Percentiles rank a stretch among this genome's conserved stretches.
These are phyloP conservation scores for Pluvianellus socialis DNA, from an alignment of 2,113 vertebrate species.

Conservation along the genomic window DNA sequence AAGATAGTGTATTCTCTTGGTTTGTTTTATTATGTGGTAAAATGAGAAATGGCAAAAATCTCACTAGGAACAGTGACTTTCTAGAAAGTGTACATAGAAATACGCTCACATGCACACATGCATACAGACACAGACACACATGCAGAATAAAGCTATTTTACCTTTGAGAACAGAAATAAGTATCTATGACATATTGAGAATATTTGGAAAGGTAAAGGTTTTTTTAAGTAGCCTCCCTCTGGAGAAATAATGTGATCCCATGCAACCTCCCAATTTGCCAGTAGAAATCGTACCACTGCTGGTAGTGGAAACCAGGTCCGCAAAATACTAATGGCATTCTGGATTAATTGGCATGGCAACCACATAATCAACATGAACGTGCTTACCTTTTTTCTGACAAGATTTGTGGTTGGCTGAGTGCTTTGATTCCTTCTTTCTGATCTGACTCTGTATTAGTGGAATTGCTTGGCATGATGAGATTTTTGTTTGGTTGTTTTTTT, in stretches of 20 bases:
- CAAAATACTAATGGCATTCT: not conserved
- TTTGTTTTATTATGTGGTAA: not conserved
- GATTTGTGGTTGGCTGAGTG: not conserved
- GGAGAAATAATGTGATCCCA: not conserved
- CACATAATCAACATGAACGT: not conserved
- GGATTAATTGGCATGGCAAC: not conserved
- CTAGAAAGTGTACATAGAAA: not conserved
- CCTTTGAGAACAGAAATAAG: not conserved
- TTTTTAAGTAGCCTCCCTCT: not conserved
- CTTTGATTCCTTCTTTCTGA: slow-evolving; percentile 24
- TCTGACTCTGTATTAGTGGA: not conserved
- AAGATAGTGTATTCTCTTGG: not conserved
- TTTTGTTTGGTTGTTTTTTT: not conserved
- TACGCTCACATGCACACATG: not conserved
- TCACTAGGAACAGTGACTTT: not conserved
- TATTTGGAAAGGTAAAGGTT: not conserved
- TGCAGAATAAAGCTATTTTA: not conserved
- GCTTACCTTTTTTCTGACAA: not conserved
- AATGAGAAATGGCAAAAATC: not conserved
- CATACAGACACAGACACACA: not conserved
- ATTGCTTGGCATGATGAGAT: not conserved
- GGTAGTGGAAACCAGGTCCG: not conserved
- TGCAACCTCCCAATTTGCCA: not conserved
- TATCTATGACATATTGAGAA: not conserved
- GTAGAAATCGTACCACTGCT: not conserved